A percentile compares a stretch with the other conserved stretches of the same genome.
These are phyloP conservation scores for Phalacrocorax brasilianus DNA, from an alignment of 2,113 vertebrate species.

Conservation along the genomic window DNA sequence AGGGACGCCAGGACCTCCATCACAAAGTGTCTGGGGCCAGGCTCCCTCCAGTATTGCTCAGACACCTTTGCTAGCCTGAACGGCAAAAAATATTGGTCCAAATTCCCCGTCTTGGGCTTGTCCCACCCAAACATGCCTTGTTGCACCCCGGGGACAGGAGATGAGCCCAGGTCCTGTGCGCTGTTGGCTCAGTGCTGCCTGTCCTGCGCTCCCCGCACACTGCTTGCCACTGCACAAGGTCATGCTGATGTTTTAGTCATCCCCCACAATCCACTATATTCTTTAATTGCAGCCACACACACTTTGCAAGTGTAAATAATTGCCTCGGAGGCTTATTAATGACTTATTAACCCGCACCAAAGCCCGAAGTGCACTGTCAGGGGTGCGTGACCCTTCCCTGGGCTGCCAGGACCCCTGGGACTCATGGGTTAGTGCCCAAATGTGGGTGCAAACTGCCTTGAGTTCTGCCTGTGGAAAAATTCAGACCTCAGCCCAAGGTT, in stretches of 20 bases:
- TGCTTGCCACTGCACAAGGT: background rate
- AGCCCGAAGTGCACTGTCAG: background rate
- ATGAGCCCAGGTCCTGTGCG: accelerated
- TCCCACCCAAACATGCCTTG: background rate
- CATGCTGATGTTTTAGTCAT: background rate
- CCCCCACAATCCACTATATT: background rate
- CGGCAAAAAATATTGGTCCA: background rate
- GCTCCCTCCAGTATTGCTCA: background rate
- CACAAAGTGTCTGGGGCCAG: background rate
- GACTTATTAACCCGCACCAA: background rate
- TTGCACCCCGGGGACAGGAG: background rate
- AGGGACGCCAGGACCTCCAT: background rate
- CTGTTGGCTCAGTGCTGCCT: background rate
- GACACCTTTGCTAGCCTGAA: background rate
- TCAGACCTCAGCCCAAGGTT: background rate
- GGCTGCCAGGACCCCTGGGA: accelerated
- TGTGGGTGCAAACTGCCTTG: background rate
- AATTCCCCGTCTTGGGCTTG: background rate
- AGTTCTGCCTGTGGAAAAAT: background rate
- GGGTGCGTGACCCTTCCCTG: background rate
- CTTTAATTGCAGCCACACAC: background rate
- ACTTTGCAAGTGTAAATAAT: background rate
- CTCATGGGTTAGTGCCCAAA: background rate
- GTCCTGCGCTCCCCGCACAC: accelerated
- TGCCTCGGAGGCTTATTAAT: background rate